A percentile compares a stretch with the other conserved stretches of the same genome.
phyloP scores from a whole-genome alignment of 2,797 vertebrate species.

The Dendrocincla fuliginosa region DNA sequence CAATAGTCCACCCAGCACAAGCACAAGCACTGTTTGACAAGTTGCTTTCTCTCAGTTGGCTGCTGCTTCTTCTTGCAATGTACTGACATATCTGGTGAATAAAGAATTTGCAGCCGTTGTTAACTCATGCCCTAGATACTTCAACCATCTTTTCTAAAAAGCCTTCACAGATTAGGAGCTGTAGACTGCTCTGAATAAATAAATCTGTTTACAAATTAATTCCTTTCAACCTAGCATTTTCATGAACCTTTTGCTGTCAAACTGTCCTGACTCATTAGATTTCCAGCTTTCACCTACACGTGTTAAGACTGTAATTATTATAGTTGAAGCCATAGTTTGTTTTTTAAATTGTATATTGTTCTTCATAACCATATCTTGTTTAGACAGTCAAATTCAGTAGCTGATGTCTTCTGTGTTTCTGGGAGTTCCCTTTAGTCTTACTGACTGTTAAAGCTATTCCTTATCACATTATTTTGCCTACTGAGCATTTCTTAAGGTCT shows the following conservation, averaged over 20 bases:
- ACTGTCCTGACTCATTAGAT: not conserved
- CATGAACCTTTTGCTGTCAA: not conserved
- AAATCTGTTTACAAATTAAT: not conserved
- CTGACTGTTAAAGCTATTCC: not conserved
- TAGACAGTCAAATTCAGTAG: not conserved
- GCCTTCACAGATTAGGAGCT: not conserved
- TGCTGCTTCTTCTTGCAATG: not conserved
- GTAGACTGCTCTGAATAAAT: slow-evolving; percentile 8
- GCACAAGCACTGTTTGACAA: not conserved
- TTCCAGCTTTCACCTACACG: not conserved
- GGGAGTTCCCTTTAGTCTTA: not conserved
- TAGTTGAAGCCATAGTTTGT: not conserved
- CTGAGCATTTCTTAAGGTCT: not conserved
- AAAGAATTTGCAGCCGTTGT: not conserved
- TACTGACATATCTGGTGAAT: not conserved
- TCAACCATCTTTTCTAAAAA: not conserved
- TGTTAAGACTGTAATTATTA: not conserved
- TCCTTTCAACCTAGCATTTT: not conserved
- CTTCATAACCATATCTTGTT: not conserved
- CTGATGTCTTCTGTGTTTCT: not conserved
- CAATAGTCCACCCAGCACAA: not conserved
- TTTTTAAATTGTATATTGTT: not conserved
- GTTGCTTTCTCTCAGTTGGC: not conserved
- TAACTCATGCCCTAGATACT: not conserved
- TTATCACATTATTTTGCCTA: not conserved